Evolutionary conservation across 2,113 vertebrate genomes (phyloP), one percentile per base, ranked within the genome.

Genomic region (Zeus faber): DNA sequence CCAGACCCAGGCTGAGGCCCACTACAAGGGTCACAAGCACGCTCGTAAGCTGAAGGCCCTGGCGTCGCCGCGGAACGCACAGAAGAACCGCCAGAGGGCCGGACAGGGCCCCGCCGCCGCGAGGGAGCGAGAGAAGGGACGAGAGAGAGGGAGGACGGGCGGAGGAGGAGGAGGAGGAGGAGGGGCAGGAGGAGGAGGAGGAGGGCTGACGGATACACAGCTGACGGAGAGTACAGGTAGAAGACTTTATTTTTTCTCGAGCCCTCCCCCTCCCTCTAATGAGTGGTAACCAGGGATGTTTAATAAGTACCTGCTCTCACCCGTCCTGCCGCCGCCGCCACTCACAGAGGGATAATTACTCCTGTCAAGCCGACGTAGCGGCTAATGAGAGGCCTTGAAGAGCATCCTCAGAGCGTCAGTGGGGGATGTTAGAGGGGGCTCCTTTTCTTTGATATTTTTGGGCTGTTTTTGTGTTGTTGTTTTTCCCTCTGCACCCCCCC

Each of bases 21-120:
- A 99, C 89, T 99, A 98, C 79, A 97, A 98, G 88, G 97, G 96
- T 66, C 95, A 98, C 86, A 99, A 95, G 70, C 97, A 98, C 0
- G 90, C 94, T 1, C 89, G 97, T 79, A 94, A 97, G 81, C 84
- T 99, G 70, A 96, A 95, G 66, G 94, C 94, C 58, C 81, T 98
- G 0, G 96, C 97, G 79, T 90, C 84, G 13, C 90, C 90, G 76
- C 92, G 92, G 85, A 91, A 74, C 84, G 92, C 91, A 76, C 92
- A 95, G 77, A 93, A 84, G 72, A 81, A 46, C 51, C 67, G 84
- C 21, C 78, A 83, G 65, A 85, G 70, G 58, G 77, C 37, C 0
- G 73, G 67, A 51, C 76, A 53, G 0, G 58, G 59, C 22, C 65
- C 66, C 13, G 26, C 22, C 8, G 24, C 59, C 2, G 48, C 64